A percentile compares a stretch with the other conserved stretches of the same genome.
phyloP scores from a whole-genome alignment of 2,888 invertebrate species.

The Brassicogethes aeneus region DNA sequence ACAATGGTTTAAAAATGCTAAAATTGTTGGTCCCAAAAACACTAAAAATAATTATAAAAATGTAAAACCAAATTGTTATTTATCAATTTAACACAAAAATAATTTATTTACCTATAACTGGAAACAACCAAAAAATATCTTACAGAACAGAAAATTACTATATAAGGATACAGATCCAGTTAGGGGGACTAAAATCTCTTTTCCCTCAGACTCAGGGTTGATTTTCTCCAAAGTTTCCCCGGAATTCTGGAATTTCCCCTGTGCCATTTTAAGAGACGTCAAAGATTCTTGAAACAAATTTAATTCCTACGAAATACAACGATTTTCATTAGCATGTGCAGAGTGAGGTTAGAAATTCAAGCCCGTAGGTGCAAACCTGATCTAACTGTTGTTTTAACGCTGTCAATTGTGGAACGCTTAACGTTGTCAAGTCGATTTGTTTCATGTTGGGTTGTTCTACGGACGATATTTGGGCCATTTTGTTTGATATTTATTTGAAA shows the following conservation, averaged over 20 bases:
- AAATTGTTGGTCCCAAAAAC: too few species aligned
- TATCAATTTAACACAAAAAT: background rate
- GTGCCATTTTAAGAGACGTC: constrained; percentile 81
- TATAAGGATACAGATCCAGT: constrained; percentile 71
- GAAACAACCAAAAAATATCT: background rate
- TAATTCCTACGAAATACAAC: constrained; percentile 58
- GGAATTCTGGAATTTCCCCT: constrained; percentile 82
- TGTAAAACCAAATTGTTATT: constrained; percentile 6
- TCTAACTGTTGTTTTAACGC: constrained; percentile 82
- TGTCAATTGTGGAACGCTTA: constrained; percentile 72
- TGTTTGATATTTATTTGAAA: constrained; percentile 6
- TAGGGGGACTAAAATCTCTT: constrained; percentile 83
- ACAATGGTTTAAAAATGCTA: too few species aligned
- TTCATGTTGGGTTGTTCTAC: constrained; percentile 58
- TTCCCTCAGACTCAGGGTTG: constrained; percentile 66
- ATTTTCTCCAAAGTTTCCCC: constrained; percentile 76
- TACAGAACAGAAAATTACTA: background rate
- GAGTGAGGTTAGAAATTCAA: constrained; percentile 12
- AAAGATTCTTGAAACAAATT: constrained; percentile 83
- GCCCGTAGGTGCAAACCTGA: constrained; percentile 46
- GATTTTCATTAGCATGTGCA: constrained; percentile 14
- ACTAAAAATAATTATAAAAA: too few species aligned
- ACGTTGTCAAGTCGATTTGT: constrained; percentile 71
- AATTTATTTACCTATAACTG: too few species aligned
- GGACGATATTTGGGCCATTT: constrained; percentile 54